These are phyloP conservation scores for Pheucticus melanocephalus DNA, from an alignment of 2,113 vertebrate species.

Conservation along the genomic window DNA sequence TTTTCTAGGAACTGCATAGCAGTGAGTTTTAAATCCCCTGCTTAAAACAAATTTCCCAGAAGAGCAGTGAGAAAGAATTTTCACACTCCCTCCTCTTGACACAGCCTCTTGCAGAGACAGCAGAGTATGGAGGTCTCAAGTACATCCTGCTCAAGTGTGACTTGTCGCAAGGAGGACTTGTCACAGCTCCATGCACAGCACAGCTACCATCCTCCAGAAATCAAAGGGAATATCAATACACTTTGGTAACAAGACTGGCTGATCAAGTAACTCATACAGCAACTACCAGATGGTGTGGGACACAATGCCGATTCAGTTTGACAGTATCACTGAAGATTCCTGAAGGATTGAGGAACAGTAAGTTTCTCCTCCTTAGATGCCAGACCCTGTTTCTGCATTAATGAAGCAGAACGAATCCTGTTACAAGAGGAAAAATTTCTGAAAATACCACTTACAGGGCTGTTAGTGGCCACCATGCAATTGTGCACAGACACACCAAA, in stretches of 20 bases:
- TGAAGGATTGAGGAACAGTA: not conserved
- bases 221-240: not conserved
- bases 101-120: not conserved
- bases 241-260: not conserved
- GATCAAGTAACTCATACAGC: not conserved
- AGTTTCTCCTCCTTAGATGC: not conserved
- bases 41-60: not conserved
- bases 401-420: not conserved
- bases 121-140: accelerated
- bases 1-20: not conserved
- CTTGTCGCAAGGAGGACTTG: not conserved
- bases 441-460: not conserved
- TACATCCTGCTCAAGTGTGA: not conserved
- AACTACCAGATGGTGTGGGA: not conserved
- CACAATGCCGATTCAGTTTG: not conserved
- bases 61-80: not conserved
- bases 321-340: not conserved
- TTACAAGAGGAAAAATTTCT: not conserved
- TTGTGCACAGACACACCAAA: not conserved
- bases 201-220: not conserved
- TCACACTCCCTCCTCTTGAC: not conserved
- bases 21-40: not conserved
- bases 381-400: not conserved
- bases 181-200: not conserved
- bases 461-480: not conserved